Base-by-base conservation (phyloP, 2,888 invertebrate species). In the Drosophila demipolita region DNA sequence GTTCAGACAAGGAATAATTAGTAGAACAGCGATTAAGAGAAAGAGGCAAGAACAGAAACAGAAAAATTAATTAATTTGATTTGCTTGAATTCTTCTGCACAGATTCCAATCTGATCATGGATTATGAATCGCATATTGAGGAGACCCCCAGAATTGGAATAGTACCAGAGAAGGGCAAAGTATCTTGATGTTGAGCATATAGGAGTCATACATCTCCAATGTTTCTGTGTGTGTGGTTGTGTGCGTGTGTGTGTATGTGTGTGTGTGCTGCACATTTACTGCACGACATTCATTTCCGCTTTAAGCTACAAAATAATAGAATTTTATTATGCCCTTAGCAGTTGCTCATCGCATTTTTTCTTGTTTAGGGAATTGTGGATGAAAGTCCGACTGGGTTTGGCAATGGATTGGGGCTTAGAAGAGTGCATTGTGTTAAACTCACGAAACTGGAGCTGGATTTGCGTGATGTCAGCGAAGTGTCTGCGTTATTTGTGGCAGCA, bases 281-380 rank as follows among this genome's bases (percentile, higher is more conserved):
- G 80, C 73, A 73, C 66, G 64, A 77, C 83, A 80, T 84, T 82
- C 73, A 73, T 82, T 88, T 80, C 78, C 78, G 88, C 78, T 78
- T 73, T 50, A 69, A 78, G 87, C 78, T 62, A 45, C 52, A 73
- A 75, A 78, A 83, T 83, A 80, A 83, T 78, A 83, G 65, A 88
- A 83, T 86, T 85, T 80, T 85, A 88, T 88, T 86, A 86, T 88
- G 83, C 87, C 84, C 82, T 84, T 87, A 79, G 82, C 71, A 77
- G 70, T 81, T 73, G 68, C 70, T 75, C 49, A 55, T 70, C 75
- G 73, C 71, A 61, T 38, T 69, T 66, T 40, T 40, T 40, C 4
- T 4, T 40, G 9, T 40, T 9, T 50, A 5, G n/a, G 17, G 32
- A 48, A 49, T 59, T 40, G 29, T 35, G 48, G 42, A 23, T 20